These are phyloP conservation scores for Masnerella sp. DNA, from an alignment of 2,888 invertebrate genomes.

Conservation along the genomic window DNA sequence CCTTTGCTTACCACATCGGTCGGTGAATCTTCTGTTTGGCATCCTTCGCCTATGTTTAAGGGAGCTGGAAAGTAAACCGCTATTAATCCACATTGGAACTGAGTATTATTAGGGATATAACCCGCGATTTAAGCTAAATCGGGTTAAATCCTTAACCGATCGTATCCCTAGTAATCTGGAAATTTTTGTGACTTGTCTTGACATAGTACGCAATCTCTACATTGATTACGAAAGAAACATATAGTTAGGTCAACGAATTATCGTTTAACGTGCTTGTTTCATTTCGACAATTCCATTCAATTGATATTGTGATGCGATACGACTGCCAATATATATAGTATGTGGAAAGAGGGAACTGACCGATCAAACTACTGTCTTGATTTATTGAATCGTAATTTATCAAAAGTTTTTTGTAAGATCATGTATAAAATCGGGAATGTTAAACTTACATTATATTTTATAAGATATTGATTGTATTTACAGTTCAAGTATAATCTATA, in stretches of 20 bases:
- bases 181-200: conserved; percentile 63
- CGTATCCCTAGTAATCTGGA: conserved; percentile 74
- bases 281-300: conserved; percentile 38
- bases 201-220: conserved; percentile 31
- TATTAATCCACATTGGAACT: conserved; percentile 78
- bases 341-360: no score
- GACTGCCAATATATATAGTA: conserved; percentile 15
- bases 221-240: conserved; percentile 11
- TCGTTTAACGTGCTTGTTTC: conserved; percentile 14
- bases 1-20: conserved; percentile 55
- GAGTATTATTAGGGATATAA: conserved; percentile 77
- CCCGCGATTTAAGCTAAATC: conserved; percentile 75
- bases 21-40: conserved; percentile 59
- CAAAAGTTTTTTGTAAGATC: no score
- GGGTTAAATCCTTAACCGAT: conserved; percentile 74
- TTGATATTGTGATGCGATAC: conserved; percentile 33
- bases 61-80: conserved; percentile 73
- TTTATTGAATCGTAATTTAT: no score
- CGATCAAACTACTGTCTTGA: conserved; percentile 15
- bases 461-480: no score
- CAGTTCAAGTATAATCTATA: no score
- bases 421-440: no score
- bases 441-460: no score
- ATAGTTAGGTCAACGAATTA: conserved; percentile 30
- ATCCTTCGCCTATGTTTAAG: conserved; percentile 60